Conservation (phyloP, 2,888 invertebrate genomes). For the Leistus spinibarbis region DNA sequence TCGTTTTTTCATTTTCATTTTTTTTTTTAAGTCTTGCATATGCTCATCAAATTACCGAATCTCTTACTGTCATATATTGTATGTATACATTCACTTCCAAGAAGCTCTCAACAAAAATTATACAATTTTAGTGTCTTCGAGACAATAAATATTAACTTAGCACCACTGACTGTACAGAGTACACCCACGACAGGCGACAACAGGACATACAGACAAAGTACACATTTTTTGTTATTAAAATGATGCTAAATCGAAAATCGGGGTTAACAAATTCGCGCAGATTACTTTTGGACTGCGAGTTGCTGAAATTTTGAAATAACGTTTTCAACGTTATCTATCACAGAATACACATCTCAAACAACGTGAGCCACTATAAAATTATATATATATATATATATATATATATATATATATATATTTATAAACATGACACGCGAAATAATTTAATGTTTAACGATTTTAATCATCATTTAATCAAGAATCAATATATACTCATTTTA, state of each 20-base stretch:
- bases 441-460: background rate
- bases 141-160: constrained; percentile 40
- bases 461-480: background rate
- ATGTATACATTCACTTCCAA: constrained; percentile 35
- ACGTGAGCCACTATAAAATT: background rate
- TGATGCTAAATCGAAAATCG: background rate
- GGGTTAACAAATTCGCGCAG: background rate
- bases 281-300: background rate
- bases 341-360: background rate
- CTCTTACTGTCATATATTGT: constrained; percentile 16
- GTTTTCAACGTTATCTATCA: background rate
- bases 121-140: constrained; percentile 37
- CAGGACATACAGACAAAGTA: background rate
- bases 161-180: constrained; percentile 37
- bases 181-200: background rate
- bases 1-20: constrained; percentile 5
- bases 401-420: background rate
- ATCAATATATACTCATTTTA: background rate
- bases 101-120: constrained; percentile 37
- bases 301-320: background rate
- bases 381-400: background rate
- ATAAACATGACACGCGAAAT: background rate
- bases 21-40: constrained; percentile 30
- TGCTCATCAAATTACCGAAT: constrained; percentile 29
- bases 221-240: background rate